These are phyloP conservation scores for Paradisaea rubra DNA, from an alignment of 2,113 vertebrate genomes.

Conservation along the genomic window DNA sequence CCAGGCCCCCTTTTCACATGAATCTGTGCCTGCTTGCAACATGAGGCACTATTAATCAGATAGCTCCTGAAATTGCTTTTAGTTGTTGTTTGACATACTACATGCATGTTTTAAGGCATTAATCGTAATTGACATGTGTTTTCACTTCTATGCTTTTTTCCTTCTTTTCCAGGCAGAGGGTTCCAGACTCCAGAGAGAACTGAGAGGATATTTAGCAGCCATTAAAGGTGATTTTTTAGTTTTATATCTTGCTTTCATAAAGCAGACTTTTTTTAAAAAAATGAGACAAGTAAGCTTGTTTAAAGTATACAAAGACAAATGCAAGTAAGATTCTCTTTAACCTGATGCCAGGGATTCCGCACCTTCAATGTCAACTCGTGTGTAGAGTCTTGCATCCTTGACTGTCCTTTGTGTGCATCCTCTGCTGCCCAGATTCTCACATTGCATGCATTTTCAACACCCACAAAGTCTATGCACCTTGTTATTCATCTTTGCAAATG, in stretches of 20 bases:
- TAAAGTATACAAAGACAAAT: background rate
- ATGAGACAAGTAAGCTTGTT: background rate
- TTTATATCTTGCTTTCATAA: background rate
- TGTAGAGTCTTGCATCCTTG: background rate
- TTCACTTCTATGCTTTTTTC: background rate
- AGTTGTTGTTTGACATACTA: background rate
- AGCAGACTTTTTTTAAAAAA: background rate
- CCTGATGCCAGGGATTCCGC: background rate
- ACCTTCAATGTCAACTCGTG: background rate
- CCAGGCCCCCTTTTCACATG: background rate
- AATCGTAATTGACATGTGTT: background rate
- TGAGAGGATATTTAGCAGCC: constrained; percentile 90
- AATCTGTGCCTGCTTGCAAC: background rate
- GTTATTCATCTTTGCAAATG: background rate
- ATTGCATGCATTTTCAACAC: background rate
- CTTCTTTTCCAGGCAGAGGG: constrained; percentile 85
- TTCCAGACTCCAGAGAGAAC: constrained; percentile 89
- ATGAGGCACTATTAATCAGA: background rate
- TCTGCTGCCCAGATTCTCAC: background rate
- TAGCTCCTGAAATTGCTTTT: background rate
- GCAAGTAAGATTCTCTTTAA: background rate
- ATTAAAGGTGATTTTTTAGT: constrained; percentile 86
- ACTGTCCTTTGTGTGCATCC: background rate
- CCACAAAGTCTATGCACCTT: background rate
- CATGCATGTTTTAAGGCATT: background rate